Evolutionary conservation across 2,797 vertebrate genomes (phyloP).

Genomic region (Stomatorhinus walkeri): DNA sequence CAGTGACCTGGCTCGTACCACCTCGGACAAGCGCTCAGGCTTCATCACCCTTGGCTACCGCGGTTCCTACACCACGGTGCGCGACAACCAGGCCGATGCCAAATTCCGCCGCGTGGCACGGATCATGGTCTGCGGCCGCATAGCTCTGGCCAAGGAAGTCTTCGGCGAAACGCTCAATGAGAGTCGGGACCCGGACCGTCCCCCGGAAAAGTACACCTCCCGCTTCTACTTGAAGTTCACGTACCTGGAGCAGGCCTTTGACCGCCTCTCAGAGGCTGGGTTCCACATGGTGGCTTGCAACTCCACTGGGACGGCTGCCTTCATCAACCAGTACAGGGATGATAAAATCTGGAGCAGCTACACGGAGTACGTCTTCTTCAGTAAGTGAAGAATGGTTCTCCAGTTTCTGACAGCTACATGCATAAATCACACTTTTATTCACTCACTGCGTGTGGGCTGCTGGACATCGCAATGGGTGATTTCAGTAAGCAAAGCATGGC

Average conservation of each 20-base stretch:
- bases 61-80: slow-evolving; percentile 70
- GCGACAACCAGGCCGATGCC: slow-evolving; percentile 75
- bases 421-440: not conserved
- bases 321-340: slow-evolving; percentile 73
- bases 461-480: not conserved
- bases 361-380: slow-evolving; percentile 81
- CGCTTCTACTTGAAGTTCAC: slow-evolving; percentile 85
- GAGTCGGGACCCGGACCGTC: slow-evolving; percentile 77
- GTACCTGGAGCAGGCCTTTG: slow-evolving; percentile 79
- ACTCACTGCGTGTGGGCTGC: not conserved
- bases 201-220: slow-evolving; percentile 78
- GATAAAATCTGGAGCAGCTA: slow-evolving; percentile 86
- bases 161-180: slow-evolving; percentile 79
- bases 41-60: slow-evolving; percentile 79
- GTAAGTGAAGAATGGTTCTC: slow-evolving; percentile 56
- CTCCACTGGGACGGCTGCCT: slow-evolving; percentile 72
- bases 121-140: slow-evolving; percentile 79
- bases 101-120: slow-evolving; percentile 77
- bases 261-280: slow-evolving; percentile 73
- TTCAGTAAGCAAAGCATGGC: not conserved
- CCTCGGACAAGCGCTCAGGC: slow-evolving; percentile 56
- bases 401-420: not conserved
- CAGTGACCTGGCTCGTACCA: slow-evolving; percentile 56
- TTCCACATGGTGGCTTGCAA: slow-evolving; percentile 85
- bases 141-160: slow-evolving; percentile 77